Evolutionary conservation across 1,140 invertebrate genomes (phyloP).

Genomic region (Zeugodacus cucurbitae): DNA sequence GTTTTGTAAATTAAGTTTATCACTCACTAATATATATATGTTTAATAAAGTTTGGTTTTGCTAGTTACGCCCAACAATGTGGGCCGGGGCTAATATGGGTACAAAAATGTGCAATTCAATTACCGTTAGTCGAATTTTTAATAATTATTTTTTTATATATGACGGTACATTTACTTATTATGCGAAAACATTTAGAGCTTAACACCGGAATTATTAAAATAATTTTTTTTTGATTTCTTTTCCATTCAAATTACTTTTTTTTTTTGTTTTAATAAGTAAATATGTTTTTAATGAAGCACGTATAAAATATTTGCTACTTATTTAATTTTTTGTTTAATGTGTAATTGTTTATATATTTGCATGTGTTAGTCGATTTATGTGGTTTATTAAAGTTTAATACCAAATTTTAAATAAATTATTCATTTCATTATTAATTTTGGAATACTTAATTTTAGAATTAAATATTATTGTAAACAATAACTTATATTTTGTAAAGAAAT

Average conservation of each 20-base stretch:
- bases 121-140: background rate
- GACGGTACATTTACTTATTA: background rate
- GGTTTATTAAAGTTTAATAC: background rate
- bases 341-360: background rate
- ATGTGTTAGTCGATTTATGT: background rate
- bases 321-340: background rate
- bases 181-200: constrained; percentile 8
- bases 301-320: background rate
- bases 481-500: background rate
- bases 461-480: background rate
- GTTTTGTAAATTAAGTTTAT: background rate
- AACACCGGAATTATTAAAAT: background rate
- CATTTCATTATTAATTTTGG: background rate
- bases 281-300: background rate
- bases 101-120: constrained; percentile 11
- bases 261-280: background rate
- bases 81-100: constrained; percentile 2
- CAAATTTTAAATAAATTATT: background rate
- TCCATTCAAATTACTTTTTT: background rate
- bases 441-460: background rate
- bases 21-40: background rate
- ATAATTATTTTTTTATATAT: background rate
- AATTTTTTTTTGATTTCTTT: background rate
- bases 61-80: background rate
- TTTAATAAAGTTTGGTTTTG: constrained; percentile 17